Base-by-base conservation (phyloP, 2,888 invertebrate species). In the Lamellibrachia columna region DNA sequence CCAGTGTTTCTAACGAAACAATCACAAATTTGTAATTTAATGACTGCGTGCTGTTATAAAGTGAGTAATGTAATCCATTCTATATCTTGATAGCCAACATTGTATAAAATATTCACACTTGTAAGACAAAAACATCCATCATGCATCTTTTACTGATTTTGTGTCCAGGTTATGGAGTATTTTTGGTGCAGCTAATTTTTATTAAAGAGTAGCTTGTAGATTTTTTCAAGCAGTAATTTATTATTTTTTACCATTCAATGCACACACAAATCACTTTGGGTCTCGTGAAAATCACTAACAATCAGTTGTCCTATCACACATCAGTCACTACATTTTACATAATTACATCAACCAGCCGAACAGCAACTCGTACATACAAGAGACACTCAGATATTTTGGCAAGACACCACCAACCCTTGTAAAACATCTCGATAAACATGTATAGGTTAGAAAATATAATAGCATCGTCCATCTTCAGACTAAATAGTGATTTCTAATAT, bases 371-470 rank as follows among this genome's bases (percentile, higher is more conserved):
- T 75, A 22, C 75, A 58, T 58, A 58, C 58, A 75, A 75, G 75
- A 22, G 75, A 75, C 75, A 75, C 75, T 22, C 75, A 75, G 6
- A 75, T n/a, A 75, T 75, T 75, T 75, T n/a, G 75, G 75, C 75
- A 75, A 75, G 75, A 75, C 75, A 75, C 22, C 75, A 75, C 22
- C n/a, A 15, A n/a, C 22, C 6, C 6, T 22, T 40, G 40, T 40
- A 75, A 75, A 75, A n/a, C 75, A 75, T 75, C 75, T 75, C n/a
- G n/a, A 75, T 75, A 75, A n/a, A 75, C 75, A 75, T 75, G 75
- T 75, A 75, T 75, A 75, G 15, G 75, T 75, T 75, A 75, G 75
- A 75, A 75, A 75, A 75, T 75, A 75, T 75, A 75, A 75, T 15
- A n/a, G n/a, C 22, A n/a, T 75, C 55, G 3, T 55, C 75, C 22